Base-by-base conservation (phyloP, 2,113 vertebrate genomes). In the Pitta sordida region DNA sequence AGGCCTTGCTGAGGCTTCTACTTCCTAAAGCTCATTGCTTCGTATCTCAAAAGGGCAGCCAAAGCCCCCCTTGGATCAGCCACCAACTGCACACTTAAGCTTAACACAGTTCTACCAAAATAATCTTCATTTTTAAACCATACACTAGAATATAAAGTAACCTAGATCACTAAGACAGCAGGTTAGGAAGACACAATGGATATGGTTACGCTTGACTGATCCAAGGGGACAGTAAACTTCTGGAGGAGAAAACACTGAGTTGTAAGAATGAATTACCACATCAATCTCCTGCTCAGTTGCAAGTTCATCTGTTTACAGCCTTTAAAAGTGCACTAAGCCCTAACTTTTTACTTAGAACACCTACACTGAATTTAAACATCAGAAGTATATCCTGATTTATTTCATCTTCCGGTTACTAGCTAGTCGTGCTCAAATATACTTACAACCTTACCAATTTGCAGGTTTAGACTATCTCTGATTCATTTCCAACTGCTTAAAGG, bases 11-110 rank as follows among this genome's bases (percentile, higher is more conserved):
- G 48, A 88, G 13, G 44, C 8, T 89, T 26, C 37, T 13, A 63
- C 26, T 26, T 62, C 22, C 43, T 51, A 63, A 65, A 67, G 39
- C 39, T 79, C 39, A 52, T 22, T 18, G 51, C 30, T 11, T 41
- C n/a, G 15, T 21, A 36, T 26, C 60, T 58, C 4, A 2, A 58
- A 86, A 84, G 41, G 32, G 53, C 64, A 76, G 58, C 29, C 44
- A 51, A 22, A 6, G 24, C 11, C 7, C 15, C 21, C 19, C 8
- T 51, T 3, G 3, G 14, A 85, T 24, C 30, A 71, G 26, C 3
- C 34, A 68, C 77, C 2, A 77, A 71, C 10, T 37, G 29, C 30
- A 32, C 51, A 37, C 0, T 0, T 4, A 53, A 7, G 34, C 17
- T 53, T 41, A 60, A 36, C 3, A 0, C 0, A 39, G 10, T 49